Percentiles rank a stretch among this genome's conserved stretches.
Evolutionary conservation across 2,797 vertebrate genomes (phyloP).

Genomic region (Gorsachius magnificus): DNA sequence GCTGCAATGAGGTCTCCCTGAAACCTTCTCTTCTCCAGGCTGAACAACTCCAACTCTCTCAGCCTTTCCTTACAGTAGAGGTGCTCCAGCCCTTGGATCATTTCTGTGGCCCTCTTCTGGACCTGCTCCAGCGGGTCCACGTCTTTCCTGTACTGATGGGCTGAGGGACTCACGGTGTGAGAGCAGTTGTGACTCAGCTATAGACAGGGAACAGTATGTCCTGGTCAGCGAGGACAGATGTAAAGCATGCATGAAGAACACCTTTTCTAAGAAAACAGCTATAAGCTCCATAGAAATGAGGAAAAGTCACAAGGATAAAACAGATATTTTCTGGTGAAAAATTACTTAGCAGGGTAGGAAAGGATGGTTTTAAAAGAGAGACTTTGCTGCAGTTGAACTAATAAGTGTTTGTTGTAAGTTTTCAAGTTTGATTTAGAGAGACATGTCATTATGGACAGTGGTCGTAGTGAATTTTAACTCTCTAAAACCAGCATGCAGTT

Average conservation of each 20-base stretch:
- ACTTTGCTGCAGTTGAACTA: not conserved
- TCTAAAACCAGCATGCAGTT: not conserved
- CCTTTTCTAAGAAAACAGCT: not conserved
- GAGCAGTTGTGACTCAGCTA: not conserved
- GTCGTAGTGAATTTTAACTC: not conserved
- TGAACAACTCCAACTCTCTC: not conserved
- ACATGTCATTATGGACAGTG: not conserved
- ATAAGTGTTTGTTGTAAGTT: not conserved
- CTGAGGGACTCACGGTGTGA: not conserved
- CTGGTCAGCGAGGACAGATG: not conserved
- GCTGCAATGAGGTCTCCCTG: not conserved
- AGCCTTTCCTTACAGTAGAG: not conserved
- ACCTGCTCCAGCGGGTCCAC: not conserved
- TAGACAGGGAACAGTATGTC: not conserved
- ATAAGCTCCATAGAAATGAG: not conserved
- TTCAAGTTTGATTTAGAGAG: not conserved
- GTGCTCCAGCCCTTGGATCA: not conserved
- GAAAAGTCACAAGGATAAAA: not conserved
- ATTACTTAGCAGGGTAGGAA: not conserved
- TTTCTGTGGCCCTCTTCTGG: not conserved
- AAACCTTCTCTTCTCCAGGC: not conserved
- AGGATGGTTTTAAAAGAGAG: not conserved
- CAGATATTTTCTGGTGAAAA: not conserved
- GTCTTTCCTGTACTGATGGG: not conserved
- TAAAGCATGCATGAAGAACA: not conserved